These are phyloP conservation scores for Indicator maculatus DNA, from an alignment of 2,113 vertebrate genomes.

Conservation along the genomic window DNA sequence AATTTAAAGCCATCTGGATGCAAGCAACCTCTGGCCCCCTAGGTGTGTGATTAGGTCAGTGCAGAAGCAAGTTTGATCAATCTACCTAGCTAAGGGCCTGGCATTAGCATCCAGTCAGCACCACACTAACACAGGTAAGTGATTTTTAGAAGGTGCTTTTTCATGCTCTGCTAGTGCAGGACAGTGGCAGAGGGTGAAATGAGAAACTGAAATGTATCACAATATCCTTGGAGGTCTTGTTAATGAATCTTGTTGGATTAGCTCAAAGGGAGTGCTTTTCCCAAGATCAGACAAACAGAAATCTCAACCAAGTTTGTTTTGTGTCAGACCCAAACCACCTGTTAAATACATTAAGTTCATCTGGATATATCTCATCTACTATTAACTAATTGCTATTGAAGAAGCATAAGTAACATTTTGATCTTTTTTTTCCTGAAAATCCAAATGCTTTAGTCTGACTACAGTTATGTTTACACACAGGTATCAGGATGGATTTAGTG, in stretches of 20 bases:
- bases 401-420: not conserved
- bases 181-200: not conserved
- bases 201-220: not conserved
- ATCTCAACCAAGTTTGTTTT: not conserved
- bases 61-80: not conserved
- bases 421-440: not conserved
- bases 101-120: not conserved
- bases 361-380: not conserved
- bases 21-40: not conserved
- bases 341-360: not conserved
- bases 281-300: not conserved
- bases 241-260: not conserved
- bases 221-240: not conserved
- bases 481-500: not conserved
- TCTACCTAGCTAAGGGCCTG: not conserved
- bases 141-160: not conserved
- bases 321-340: not conserved
- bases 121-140: fast-evolving
- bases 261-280: not conserved
- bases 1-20: not conserved
- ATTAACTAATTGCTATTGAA: slow-evolving; percentile 13
- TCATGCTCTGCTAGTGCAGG: not conserved
- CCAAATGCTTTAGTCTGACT: not conserved
- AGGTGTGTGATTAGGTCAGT: not conserved
- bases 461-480: not conserved